These are phyloP conservation scores for Diadegma fenestrale DNA, from an alignment of 2,888 invertebrate species.

Conservation along the genomic window DNA sequence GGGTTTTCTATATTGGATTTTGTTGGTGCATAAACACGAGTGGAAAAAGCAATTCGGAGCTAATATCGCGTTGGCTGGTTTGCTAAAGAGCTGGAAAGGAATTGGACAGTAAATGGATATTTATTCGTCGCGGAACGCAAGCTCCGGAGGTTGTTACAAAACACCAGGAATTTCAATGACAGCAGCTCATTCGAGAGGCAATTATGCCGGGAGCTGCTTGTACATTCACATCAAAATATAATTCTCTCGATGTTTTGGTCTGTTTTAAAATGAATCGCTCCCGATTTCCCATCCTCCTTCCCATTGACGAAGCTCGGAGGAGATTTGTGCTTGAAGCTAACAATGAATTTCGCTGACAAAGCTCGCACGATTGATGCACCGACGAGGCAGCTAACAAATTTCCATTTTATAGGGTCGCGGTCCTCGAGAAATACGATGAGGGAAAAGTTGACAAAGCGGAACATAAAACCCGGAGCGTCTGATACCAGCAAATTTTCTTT, in stretches of 20 bases:
- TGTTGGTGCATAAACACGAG: neutral
- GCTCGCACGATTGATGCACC: constrained; percentile 7
- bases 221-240: neutral
- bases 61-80: neutral
- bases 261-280: neutral
- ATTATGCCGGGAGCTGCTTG: neutral
- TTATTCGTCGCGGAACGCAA: neutral
- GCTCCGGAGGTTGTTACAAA: no score
- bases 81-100: neutral
- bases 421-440: neutral
- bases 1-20: constrained; percentile 8
- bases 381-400: constrained; percentile 32
- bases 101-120: neutral
- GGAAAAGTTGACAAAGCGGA: neutral
- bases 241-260: neutral
- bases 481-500: constrained; percentile 42
- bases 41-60: constrained; percentile 1
- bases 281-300: neutral
- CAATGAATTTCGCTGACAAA: constrained; percentile 17
- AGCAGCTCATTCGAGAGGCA: neutral
- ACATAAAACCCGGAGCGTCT: neutral
- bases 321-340: neutral
- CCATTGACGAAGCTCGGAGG: neutral
- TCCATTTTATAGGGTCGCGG: constrained; percentile 28
- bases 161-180: no score